These are phyloP conservation scores for Cisticola juncidis DNA, from an alignment of 2,113 vertebrate species.

Conservation along the genomic window DNA sequence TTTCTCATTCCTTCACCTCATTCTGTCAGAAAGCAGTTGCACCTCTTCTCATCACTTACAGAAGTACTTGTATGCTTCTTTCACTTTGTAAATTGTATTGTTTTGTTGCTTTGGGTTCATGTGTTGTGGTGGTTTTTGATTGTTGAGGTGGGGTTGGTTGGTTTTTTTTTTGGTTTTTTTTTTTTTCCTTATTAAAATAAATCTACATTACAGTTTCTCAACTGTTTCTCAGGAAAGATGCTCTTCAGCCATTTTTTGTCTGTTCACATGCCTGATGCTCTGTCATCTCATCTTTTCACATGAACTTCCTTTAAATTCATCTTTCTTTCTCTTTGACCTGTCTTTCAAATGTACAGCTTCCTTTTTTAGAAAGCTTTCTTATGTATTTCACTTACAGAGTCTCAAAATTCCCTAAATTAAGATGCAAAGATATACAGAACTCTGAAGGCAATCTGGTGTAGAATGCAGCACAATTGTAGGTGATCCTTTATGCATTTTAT, in stretches of 20 bases:
- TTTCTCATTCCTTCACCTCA: not conserved
- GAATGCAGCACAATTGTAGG: not conserved
- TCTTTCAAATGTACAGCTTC: not conserved
- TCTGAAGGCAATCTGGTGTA: not conserved
- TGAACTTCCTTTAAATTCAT: not conserved
- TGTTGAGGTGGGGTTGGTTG: not conserved
- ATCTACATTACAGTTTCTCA: not conserved
- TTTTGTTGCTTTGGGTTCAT: not conserved
- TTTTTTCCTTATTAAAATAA: not conserved
- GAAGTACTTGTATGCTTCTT: not conserved
- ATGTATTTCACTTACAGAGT: not conserved
- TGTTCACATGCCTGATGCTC: not conserved
- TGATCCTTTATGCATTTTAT: not conserved
- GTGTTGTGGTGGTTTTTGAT: not conserved
- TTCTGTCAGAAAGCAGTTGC: slow-evolving; percentile 25
- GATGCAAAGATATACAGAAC: not conserved
- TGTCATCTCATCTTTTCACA: not conserved
- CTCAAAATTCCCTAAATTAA: not conserved
- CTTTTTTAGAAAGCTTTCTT: not conserved
- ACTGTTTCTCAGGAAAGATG: not conserved
- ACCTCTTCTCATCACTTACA: not conserved
- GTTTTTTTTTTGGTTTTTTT: too few species aligned
- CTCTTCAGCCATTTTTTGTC: not conserved
- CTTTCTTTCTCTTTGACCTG: not conserved
- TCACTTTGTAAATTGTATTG: not conserved